A percentile compares a stretch with the other conserved stretches of the same genome.
These are phyloP conservation scores for Callopanchax toddi DNA, from an alignment of 2,113 vertebrate genomes.

Conservation along the genomic window DNA sequence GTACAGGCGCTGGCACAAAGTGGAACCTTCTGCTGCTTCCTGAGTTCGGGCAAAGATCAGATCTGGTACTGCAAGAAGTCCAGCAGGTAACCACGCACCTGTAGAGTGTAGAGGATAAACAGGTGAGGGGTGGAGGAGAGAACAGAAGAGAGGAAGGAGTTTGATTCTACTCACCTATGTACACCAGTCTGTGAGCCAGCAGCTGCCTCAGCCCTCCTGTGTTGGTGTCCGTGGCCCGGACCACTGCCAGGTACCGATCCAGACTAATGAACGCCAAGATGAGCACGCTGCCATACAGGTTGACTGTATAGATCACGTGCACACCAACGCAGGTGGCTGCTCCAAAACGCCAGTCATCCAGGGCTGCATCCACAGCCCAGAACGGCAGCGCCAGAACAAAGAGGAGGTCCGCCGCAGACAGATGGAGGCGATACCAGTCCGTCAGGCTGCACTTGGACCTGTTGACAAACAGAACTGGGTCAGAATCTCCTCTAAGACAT, in stretches of 20 bases:
- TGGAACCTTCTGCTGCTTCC: conserved; percentile 72
- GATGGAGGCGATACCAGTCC: conserved; percentile 94
- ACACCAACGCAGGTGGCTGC: conserved; percentile 86
- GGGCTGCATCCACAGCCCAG: conserved; percentile 92
- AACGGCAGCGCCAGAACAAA: conserved; percentile 95
- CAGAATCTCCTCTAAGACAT: background rate
- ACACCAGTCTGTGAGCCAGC: conserved; percentile 90
- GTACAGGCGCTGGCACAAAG: conserved; percentile 88
- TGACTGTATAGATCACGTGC: conserved; percentile 95
- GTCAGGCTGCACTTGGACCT: conserved; percentile 91
- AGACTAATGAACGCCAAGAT: conserved; percentile 98
- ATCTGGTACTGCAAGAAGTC: conserved; percentile 90
- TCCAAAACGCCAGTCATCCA: conserved; percentile 90
- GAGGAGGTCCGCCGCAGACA: conserved; percentile 96
- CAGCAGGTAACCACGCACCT: conserved; percentile 83
- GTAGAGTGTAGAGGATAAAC: background rate
- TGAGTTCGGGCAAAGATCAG: conserved; percentile 86
- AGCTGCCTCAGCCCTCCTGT: conserved; percentile 89
- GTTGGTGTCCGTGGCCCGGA: conserved; percentile 93
- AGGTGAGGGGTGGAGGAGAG: background rate
- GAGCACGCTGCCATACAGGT: conserved; percentile 96
- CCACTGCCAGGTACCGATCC: conserved; percentile 96
- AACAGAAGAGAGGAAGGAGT: background rate
- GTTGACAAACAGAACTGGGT: background rate
- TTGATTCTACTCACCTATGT: conserved; percentile 84